Evolutionary conservation across 2,797 vertebrate genomes (phyloP).

Genomic region (Caiman crocodilus): DNA sequence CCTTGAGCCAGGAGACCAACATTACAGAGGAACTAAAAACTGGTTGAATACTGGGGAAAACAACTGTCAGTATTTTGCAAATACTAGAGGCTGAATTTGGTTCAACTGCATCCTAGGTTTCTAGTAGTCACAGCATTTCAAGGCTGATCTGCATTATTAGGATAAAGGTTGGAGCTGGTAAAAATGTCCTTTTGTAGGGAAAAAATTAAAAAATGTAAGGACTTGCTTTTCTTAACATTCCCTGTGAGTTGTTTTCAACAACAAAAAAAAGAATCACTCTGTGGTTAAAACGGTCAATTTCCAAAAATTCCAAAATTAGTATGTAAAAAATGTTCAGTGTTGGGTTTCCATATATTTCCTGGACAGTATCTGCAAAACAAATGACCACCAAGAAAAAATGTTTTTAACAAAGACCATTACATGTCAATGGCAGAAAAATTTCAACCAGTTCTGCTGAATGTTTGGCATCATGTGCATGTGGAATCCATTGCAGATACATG

Average conservation of each 20-base stretch:
- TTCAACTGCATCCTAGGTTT: neutral
- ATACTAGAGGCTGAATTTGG: neutral
- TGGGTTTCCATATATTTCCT: neutral
- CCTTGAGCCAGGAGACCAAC: neutral
- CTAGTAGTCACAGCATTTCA: fast-evolving
- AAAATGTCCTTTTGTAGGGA: neutral
- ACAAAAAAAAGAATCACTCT: neutral
- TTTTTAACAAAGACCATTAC: neutral
- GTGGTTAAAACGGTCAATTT: neutral
- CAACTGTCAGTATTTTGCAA: neutral
- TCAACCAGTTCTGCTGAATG: no score
- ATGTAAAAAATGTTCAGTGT: neutral
- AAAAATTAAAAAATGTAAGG: no score
- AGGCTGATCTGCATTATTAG: neutral
- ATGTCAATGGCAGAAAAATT: neutral
- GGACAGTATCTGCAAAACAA: neutral
- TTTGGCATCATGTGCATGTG: neutral
- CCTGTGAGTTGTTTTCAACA: neutral
- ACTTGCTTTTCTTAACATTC: neutral
- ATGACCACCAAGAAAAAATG: neutral
- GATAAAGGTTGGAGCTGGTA: neutral
- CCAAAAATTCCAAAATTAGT: neutral
- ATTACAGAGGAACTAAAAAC: neutral
- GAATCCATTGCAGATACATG: neutral
- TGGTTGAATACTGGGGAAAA: neutral